phyloP scores from a whole-genome alignment of 2,113 vertebrate species.

The Corythornis vintsioides region DNA sequence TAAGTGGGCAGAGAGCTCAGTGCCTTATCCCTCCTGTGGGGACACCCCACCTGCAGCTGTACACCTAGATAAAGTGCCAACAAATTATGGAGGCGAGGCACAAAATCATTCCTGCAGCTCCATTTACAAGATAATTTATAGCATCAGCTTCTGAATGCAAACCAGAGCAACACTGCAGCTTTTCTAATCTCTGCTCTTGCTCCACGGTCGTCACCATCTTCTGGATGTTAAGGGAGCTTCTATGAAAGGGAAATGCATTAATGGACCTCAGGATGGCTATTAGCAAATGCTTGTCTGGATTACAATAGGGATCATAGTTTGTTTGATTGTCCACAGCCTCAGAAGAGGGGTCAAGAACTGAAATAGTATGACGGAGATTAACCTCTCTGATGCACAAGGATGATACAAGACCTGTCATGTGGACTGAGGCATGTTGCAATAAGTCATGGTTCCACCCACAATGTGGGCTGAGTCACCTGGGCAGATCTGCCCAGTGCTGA shows the following conservation, averaged over 20 bases:
- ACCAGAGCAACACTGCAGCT: slow-evolving; percentile 26
- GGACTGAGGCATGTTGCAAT: neutral
- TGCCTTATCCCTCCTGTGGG: neutral
- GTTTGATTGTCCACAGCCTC: neutral
- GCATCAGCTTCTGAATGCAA: slow-evolving; percentile 57
- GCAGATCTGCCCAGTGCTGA: neutral
- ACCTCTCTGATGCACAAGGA: neutral
- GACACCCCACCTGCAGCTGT: slow-evolving; percentile 24
- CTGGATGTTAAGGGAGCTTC: neutral
- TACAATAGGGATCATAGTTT: neutral
- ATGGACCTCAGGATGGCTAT: neutral
- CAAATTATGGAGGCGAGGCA: slow-evolving; percentile 47
- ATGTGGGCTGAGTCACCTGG: neutral
- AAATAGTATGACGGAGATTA: neutral
- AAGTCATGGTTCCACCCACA: neutral
- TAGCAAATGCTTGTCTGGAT: neutral
- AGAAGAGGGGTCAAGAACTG: neutral
- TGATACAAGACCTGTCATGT: neutral
- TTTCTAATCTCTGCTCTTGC: slow-evolving; percentile 40
- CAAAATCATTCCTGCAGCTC: slow-evolving; percentile 60
- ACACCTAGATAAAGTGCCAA: slow-evolving; percentile 42
- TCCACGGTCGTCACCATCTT: neutral
- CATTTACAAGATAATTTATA: slow-evolving; percentile 64
- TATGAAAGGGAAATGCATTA: neutral
- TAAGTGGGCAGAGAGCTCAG: neutral